Percentiles rank a stretch among this genome's conserved stretches.
phyloP scores from a whole-genome alignment of 92 coral and sea anemone genomes.

The Palythoa caribaeorum region DNA sequence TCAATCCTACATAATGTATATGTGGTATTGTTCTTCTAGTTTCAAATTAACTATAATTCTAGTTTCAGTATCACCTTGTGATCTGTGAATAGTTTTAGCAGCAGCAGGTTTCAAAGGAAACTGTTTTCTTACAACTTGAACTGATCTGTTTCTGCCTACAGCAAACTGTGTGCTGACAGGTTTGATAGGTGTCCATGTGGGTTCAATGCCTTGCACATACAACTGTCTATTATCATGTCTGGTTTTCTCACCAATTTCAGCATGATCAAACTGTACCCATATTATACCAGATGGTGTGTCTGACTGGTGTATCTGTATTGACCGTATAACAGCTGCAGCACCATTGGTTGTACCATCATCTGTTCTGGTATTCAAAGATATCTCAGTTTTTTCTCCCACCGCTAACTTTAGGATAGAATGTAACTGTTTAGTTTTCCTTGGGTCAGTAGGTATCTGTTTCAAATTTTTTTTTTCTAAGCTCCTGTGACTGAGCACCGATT shows the following conservation, averaged over 20 bases:
- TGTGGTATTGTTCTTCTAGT: slow-evolving; percentile 15
- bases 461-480: slow-evolving; percentile 53
- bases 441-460: slow-evolving; percentile 68
- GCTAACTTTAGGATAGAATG: slow-evolving; percentile 60
- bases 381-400: slow-evolving; percentile 45
- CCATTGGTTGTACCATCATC: slow-evolving; percentile 3
- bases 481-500: slow-evolving; percentile 59
- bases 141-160: slow-evolving; percentile 16
- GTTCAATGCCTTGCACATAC: slow-evolving; percentile 17
- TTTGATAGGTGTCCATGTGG: slow-evolving; percentile 16
- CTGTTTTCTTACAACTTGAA: slow-evolving; percentile 11
- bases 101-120: slow-evolving; percentile 15
- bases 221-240: slow-evolving; percentile 10
- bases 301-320: slow-evolving; percentile 13
- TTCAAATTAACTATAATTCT: slow-evolving; percentile 1
- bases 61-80: slow-evolving; percentile 6
- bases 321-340: slow-evolving; percentile 7
- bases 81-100: slow-evolving; percentile 14
- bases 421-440: slow-evolving; percentile 68
- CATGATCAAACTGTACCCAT: slow-evolving; percentile 16
- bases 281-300: slow-evolving; percentile 12
- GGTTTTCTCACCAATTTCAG: slow-evolving; percentile 10
- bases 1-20: slow-evolving; percentile 13
- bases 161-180: slow-evolving; percentile 15
- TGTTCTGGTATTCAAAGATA: neutral